Conservation (phyloP, 2,888 invertebrate species). For the Lagria hirta region DNA sequence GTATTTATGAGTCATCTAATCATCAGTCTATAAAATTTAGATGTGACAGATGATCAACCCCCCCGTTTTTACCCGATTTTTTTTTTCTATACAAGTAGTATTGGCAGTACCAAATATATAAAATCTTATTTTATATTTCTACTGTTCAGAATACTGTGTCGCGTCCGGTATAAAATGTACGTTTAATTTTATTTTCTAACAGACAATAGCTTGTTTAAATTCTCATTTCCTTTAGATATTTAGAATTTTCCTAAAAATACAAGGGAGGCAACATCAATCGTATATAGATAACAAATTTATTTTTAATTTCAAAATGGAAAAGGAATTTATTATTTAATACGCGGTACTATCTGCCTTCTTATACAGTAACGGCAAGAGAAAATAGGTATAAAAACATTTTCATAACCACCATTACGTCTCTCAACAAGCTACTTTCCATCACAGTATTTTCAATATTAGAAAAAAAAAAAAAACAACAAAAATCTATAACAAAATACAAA, state of each 20-base stretch:
- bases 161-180: constrained; percentile 37
- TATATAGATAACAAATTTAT: constrained; percentile 20
- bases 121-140: constrained; percentile 30
- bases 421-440: constrained; percentile 30
- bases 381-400: constrained; percentile 19
- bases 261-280: constrained; percentile 42
- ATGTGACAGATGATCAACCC: background rate
- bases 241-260: constrained; percentile 40
- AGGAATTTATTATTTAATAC: too few species aligned
- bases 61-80: constrained; percentile 23
- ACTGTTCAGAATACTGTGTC: constrained; percentile 39
- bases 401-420: constrained; percentile 5
- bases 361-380: constrained; percentile 12
- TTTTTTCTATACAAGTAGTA: constrained; percentile 16
- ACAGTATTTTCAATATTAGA: constrained; percentile 24
- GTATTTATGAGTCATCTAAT: constrained; percentile 1
- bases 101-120: constrained; percentile 38
- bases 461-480: too few species aligned
- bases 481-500: constrained; percentile 11
- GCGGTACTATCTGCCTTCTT: constrained; percentile 6
- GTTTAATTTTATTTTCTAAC: constrained; percentile 38
- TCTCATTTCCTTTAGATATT: constrained; percentile 31
- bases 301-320: too few species aligned
- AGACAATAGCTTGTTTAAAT: constrained; percentile 33
- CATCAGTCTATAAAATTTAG: constrained; percentile 1